A percentile compares a stretch with the other conserved stretches of the same genome.
Evolutionary conservation across 64 coral and sea anemone genomes (phyloP).

Genomic region (Astreopora myriophthalma): DNA sequence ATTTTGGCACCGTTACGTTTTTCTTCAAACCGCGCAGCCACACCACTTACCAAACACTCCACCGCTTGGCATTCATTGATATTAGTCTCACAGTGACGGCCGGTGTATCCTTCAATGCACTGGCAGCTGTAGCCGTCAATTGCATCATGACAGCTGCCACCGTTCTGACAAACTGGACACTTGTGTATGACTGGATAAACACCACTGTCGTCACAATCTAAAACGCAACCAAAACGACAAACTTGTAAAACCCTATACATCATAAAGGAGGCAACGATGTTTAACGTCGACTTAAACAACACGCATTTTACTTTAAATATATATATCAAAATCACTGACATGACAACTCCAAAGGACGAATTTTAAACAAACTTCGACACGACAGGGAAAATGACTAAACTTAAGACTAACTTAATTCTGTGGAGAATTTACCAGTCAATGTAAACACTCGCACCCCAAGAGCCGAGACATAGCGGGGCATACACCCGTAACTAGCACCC

Average conservation of each 20-base stretch:
- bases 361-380: too few relatives aligned
- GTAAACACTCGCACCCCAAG: too few relatives aligned
- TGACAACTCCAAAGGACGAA: too few relatives aligned
- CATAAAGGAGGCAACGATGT: neutral
- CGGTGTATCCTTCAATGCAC: slow-evolving; percentile 56
- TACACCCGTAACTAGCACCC: too few relatives aligned
- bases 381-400: too few relatives aligned
- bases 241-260: neutral
- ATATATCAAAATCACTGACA: too few relatives aligned
- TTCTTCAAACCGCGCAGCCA: neutral
- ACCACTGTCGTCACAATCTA: slow-evolving; percentile 40
- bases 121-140: slow-evolving; percentile 39
- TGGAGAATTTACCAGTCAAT: too few relatives aligned
- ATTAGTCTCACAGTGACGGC: slow-evolving; percentile 35
- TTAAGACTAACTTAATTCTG: too few relatives aligned
- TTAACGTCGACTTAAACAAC: too few relatives aligned
- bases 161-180: slow-evolving; percentile 47
- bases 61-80: slow-evolving; percentile 55
- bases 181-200: neutral
- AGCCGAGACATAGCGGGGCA: too few relatives aligned
- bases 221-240: neutral
- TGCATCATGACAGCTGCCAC: slow-evolving; percentile 58
- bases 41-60: slow-evolving; percentile 23
- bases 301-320: too few relatives aligned
- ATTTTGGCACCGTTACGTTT: too few relatives aligned